Evolutionary conservation across 2,888 invertebrate species (phyloP).

Genomic region (Eupithecia subumbrata): DNA sequence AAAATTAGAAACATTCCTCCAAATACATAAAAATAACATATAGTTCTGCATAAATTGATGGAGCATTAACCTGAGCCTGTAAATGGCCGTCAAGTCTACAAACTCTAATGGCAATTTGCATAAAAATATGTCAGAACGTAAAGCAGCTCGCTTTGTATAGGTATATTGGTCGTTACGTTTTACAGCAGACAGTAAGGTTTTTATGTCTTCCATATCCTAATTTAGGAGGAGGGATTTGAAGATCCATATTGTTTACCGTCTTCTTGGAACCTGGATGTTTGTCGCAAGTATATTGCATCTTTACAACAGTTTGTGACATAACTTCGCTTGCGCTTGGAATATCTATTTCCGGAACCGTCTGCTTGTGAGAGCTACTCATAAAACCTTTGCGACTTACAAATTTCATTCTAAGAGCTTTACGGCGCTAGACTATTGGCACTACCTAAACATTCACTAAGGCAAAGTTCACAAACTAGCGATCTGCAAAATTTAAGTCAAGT

Average conservation of each 20-base stretch:
- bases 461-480: constrained; percentile 18
- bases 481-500: constrained; percentile 31
- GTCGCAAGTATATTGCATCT: constrained; percentile 13
- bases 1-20: background rate
- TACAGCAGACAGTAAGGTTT: constrained; percentile 44
- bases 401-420: background rate
- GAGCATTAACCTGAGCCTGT: background rate
- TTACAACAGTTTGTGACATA: background rate
- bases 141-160: constrained; percentile 28
- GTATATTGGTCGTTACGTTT: constrained; percentile 44
- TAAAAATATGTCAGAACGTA: constrained; percentile 46
- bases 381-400: background rate
- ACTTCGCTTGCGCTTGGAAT: background rate
- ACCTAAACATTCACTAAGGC: background rate
- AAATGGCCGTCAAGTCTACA: background rate
- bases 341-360: background rate
- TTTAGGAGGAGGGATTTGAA: constrained; percentile 39
- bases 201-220: constrained; percentile 44
- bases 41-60: no score
- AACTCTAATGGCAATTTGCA: constrained; percentile 34
- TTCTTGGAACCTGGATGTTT: constrained; percentile 19
- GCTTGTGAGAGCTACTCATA: background rate
- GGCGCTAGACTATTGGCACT: background rate
- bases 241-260: constrained; percentile 29
- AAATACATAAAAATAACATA: no score